Evolutionary conservation across 2,888 invertebrate genomes (phyloP).

Genomic region (Meteorus cinctellus): DNA sequence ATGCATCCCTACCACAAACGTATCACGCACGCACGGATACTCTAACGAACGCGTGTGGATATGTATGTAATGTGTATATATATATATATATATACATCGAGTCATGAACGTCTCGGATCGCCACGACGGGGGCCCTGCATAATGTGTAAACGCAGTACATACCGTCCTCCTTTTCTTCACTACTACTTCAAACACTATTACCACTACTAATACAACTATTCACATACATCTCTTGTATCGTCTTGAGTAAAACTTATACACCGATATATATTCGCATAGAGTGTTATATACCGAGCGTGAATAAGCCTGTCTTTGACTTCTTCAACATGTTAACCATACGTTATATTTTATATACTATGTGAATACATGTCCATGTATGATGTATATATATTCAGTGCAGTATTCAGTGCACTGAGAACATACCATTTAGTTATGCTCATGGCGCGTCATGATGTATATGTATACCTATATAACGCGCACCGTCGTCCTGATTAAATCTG

Average conservation of each 20-base stretch:
- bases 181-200: neutral
- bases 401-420: neutral
- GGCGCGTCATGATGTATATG: constrained; percentile 57
- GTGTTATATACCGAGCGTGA: neutral
- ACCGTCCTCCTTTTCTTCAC: neutral
- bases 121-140: constrained; percentile 5
- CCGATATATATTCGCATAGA: neutral
- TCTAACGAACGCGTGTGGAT: neutral
- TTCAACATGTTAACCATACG: constrained; percentile 7
- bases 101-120: constrained; percentile 31
- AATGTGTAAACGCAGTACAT: neutral
- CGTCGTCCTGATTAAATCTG: constrained; percentile 69
- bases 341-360: neutral
- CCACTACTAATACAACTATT: neutral
- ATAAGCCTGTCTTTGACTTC: constrained; percentile 3
- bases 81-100: constrained; percentile 7
- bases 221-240: neutral
- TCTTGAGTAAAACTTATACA: neutral
- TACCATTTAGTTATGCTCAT: constrained; percentile 61
- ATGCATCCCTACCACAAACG: constrained; percentile 45
- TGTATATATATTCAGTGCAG: neutral
- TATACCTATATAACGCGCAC: constrained; percentile 30
- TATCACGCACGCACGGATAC: constrained; percentile 10
- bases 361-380: neutral
- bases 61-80: constrained; percentile 8